A percentile compares a stretch with the other conserved stretches of the same genome.
Evolutionary conservation across 2,113 vertebrate genomes (phyloP).

Genomic region (Pipa parva): DNA sequence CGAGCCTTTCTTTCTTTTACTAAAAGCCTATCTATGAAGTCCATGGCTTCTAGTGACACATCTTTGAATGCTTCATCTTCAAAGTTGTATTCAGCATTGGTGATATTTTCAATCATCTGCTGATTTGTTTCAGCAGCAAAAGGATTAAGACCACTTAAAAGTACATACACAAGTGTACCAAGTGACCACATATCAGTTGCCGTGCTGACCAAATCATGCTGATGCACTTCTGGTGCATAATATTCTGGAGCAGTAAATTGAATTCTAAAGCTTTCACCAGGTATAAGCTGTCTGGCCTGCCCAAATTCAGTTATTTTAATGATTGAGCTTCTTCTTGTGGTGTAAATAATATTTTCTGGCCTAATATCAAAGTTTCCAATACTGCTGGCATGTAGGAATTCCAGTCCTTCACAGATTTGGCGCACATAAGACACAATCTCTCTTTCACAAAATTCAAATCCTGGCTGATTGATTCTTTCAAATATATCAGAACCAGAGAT

Average conservation of each 20-base stretch:
- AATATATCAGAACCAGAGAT: constrained; percentile 93
- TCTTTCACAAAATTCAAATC: constrained; percentile 87
- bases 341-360: constrained; percentile 93
- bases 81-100: constrained; percentile 87
- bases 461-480: constrained; percentile 79
- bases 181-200: constrained; percentile 98
- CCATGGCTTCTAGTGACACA: constrained; percentile 82
- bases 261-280: constrained; percentile 88
- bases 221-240: constrained; percentile 92
- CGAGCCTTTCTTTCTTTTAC: constrained; percentile 93
- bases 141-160: constrained; percentile 90
- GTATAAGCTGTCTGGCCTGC: constrained; percentile 84
- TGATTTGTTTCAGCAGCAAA: constrained; percentile 96
- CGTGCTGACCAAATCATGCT: constrained; percentile 86
- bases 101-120: constrained; percentile 93
- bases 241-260: constrained; percentile 90
- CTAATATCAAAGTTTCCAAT: constrained; percentile 94
- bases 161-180: constrained; percentile 84
- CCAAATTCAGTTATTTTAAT: constrained; percentile 96
- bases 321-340: constrained; percentile 78
- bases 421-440: constrained; percentile 83
- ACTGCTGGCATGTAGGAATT: constrained; percentile 81
- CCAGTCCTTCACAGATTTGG: constrained; percentile 87
- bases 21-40: constrained; percentile 89
- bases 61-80: constrained; percentile 92